phyloP scores from a whole-genome alignment of 1,140 invertebrate species.

The Pantala flavescens region DNA sequence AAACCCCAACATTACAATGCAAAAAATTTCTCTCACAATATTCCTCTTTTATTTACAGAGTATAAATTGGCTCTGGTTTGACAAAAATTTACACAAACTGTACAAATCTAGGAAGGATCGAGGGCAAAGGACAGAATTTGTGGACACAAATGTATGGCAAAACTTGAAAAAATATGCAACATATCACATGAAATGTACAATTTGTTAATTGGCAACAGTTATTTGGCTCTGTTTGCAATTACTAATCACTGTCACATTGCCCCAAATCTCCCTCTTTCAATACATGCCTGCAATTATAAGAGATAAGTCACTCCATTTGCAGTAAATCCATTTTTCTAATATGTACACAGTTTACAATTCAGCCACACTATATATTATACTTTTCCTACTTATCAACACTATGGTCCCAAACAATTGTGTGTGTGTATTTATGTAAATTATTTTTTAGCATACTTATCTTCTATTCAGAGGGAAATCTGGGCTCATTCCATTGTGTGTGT shows the following conservation, averaged over 20 bases:
- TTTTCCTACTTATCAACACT: neutral
- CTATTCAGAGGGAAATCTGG: neutral
- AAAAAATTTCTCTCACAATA: neutral
- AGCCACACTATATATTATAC: neutral
- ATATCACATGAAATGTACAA: neutral
- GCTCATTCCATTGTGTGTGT: neutral
- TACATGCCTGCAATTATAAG: neutral
- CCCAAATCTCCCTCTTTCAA: neutral
- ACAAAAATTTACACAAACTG: neutral
- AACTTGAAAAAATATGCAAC: slow-evolving; percentile 7
- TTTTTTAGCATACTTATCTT: neutral
- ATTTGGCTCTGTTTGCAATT: neutral
- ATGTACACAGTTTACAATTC: neutral
- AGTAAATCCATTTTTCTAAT: neutral
- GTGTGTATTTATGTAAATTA: neutral
- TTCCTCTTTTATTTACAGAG: neutral
- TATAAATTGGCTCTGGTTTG: neutral
- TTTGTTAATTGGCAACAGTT: neutral
- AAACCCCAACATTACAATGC: slow-evolving; percentile 5
- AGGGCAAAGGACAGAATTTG: neutral
- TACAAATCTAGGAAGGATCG: neutral
- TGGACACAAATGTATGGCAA: neutral
- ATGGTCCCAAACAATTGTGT: neutral
- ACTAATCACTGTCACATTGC: neutral
- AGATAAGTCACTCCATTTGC: neutral